A percentile compares a stretch with the other conserved stretches of the same genome.
Evolutionary conservation across 2,797 vertebrate genomes (phyloP).

Genomic region (Anas georgica): DNA sequence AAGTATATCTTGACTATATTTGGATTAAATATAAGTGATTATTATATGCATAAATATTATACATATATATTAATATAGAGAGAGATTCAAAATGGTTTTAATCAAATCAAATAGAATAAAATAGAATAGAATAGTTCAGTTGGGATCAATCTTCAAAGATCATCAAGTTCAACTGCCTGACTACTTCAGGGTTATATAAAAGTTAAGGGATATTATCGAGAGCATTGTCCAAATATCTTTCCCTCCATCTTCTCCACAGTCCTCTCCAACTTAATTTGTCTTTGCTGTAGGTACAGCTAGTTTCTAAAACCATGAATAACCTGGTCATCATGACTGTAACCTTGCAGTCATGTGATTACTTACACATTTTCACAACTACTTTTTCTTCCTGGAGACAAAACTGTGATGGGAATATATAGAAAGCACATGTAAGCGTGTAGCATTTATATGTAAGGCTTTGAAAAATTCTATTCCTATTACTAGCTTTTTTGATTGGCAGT

Average conservation of each 20-base stretch:
- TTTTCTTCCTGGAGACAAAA: not conserved
- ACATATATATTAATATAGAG: too few species aligned
- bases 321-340: not conserved
- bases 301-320: not conserved
- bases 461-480: not conserved
- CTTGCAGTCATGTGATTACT: not conserved
- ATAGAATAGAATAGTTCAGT: not conserved
- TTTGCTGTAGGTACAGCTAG: not conserved
- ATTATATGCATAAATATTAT: too few species aligned
- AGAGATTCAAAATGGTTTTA: not conserved
- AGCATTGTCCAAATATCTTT: not conserved
- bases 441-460: rapidly evolving
- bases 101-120: not conserved
- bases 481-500: not conserved
- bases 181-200: not conserved
- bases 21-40: not conserved
- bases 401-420: not conserved
- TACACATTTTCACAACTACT: not conserved
- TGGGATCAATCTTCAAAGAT: not conserved
- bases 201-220: not conserved
- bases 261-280: not conserved
- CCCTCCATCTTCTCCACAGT: not conserved
- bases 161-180: not conserved
- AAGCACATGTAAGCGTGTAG: rapidly evolving
- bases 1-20: not conserved